A percentile compares a stretch with the other conserved stretches of the same genome.
These are phyloP conservation scores for Pogonocichla stellata DNA, from an alignment of 2,113 vertebrate species.

Conservation along the genomic window DNA sequence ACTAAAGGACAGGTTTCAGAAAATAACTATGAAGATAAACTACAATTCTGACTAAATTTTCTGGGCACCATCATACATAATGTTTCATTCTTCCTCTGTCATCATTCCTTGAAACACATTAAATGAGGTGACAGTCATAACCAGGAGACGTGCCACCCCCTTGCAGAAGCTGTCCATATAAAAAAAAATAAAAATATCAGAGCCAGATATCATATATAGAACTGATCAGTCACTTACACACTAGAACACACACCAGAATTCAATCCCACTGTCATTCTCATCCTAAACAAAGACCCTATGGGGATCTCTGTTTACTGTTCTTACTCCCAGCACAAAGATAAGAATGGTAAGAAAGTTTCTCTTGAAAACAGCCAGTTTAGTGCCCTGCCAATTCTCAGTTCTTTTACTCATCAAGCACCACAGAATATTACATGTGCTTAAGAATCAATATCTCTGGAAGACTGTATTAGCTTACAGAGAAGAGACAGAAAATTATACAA, in stretches of 20 bases:
- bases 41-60: conserved; percentile 41
- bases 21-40: conserved; percentile 47
- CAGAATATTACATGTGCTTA: background rate
- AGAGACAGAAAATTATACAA: background rate
- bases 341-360: background rate
- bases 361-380: background rate
- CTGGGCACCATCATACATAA: background rate
- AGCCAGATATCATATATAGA: background rate
- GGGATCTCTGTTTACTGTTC: background rate
- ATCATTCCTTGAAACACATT: background rate
- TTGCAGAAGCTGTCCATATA: background rate
- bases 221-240: background rate
- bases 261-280: background rate
- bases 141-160: background rate
- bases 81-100: conserved; percentile 27
- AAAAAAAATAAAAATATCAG: background rate
- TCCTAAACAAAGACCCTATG: background rate
- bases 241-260: background rate
- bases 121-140: conserved; percentile 37
- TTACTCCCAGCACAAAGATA: background rate
- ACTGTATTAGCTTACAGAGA: background rate
- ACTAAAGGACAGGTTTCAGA: conserved; percentile 48
- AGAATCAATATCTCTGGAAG: background rate
- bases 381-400: background rate
- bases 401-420: background rate